Base-by-base conservation (phyloP, 2,888 invertebrate species). In the Mycogona germanica region DNA sequence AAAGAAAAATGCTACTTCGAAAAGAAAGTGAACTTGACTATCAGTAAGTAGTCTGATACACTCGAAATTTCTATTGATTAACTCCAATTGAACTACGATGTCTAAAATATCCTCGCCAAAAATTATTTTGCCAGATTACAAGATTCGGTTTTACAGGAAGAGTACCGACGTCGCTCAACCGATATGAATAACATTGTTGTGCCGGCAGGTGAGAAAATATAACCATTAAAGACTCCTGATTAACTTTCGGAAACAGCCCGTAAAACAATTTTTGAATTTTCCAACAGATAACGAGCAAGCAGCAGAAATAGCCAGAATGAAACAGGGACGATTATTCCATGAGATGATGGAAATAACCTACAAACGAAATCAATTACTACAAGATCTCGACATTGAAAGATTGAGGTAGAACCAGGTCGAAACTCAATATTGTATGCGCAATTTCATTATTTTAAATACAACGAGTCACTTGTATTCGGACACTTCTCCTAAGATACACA, bases 1-100 rank as follows among this genome's bases (percentile, higher is more conserved):
- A 50, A 29, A 56, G 41, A 9, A 56, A 28, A 21, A 52, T 30
- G n/a, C 28, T 52, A 41, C 35, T 54, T 19, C 5, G 49, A 32
- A 51, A 51, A 51, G 50, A 49, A 25, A 54, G 49, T 30, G 54
- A 54, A 52, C 23, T 54, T 6, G 42, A 30, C 19, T n/a, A n/a
- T n/a, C n/a, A n/a, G n/a, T n/a, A n/a, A n/a, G n/a, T n/a, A n/a
- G n/a, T n/a, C n/a, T n/a, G n/a, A n/a, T n/a, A n/a, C n/a, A n/a
- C n/a, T n/a, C n/a, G n/a, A n/a, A n/a, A n/a, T n/a, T n/a, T n/a
- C n/a, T n/a, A n/a, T n/a, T n/a, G n/a, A n/a, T n/a, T n/a, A n/a
- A n/a, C n/a, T n/a, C n/a, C n/a, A n/a, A n/a, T n/a, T n/a, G n/a
- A n/a, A n/a, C n/a, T n/a, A n/a, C n/a, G n/a, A n/a, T n/a, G n/a